Base-by-base conservation (phyloP, 64 coral and sea anemone genomes). In the Actinia equina region DNA sequence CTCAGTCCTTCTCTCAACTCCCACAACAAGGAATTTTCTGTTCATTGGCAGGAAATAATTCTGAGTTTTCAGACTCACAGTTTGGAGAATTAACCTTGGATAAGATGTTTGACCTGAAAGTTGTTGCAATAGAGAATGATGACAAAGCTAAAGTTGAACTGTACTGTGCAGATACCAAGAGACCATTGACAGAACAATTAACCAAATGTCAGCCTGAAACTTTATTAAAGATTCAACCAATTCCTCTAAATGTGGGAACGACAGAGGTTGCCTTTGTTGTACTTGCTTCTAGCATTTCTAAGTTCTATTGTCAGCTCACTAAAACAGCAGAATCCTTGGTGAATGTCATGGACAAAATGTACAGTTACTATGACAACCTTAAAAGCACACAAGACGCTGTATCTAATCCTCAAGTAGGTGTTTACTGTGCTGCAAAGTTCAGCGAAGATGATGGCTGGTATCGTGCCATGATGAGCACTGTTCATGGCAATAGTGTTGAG, bases 381-480 rank as follows among this genome's bases (percentile, higher is more conserved):
- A 37, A 77, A 54, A 57, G 63, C 17, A 61, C 85, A 13, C 83
- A 98, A 56, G 79, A 92, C 11, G 46, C 70, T 69, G 22, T 94
- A 45, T 11, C 54, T 7, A 37, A 52, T 17, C 96, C 93, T 8
- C 77, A 82, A 37, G 88, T 90, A 77, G 93, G 90, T 19, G 58
- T 84, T 46, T 88, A 88, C 52, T 98, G 96, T 86, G 71, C 84
- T 19, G 87, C 96, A 42, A 94, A 87, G 77, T 98, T 94, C 79
- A 83, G 89, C 5, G 51, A 86, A 46, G 96, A 98, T 63, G 88
- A 94, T 88, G 96, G 93, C n/a, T 98, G 92, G 92, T 98, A 98
- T 64, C 90, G 96, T 77, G 96, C 93, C 2, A 82, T 74, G 52
- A 77, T 95, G 16, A 71, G 84, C 59, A 65, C 61, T 14, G 78